Percentiles rank a stretch among this genome's conserved stretches.
Evolutionary conservation across 2,888 invertebrate species (phyloP).

Genomic region (Amblyteles armatorius): DNA sequence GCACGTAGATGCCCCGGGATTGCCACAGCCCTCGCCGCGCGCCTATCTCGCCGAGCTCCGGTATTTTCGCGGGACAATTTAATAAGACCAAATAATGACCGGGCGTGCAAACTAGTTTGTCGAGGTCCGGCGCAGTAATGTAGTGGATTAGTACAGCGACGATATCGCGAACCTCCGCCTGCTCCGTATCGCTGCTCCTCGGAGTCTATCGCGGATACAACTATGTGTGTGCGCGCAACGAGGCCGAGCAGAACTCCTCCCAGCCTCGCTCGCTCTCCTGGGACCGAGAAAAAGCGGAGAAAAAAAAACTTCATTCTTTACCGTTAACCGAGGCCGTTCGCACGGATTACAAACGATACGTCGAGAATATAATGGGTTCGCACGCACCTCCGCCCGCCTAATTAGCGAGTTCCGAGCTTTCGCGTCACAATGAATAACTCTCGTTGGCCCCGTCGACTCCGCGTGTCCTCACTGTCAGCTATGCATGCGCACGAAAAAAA

Average conservation of each 20-base stretch:
- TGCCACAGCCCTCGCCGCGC: constrained; percentile 29
- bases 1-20: constrained; percentile 42
- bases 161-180: constrained; percentile 37
- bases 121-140: constrained; percentile 47
- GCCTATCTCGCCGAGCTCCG: constrained; percentile 40
- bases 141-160: constrained; percentile 57
- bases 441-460: constrained; percentile 6
- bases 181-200: not conserved
- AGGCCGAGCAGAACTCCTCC: constrained; percentile 36
- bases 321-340: constrained; percentile 67
- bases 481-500: not conserved
- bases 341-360: constrained; percentile 68
- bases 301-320: constrained; percentile 63
- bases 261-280: constrained; percentile 36
- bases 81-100: constrained; percentile 70
- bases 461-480: constrained; percentile 17
- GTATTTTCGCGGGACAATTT: constrained; percentile 70
- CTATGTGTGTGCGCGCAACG: not conserved
- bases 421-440: constrained; percentile 40
- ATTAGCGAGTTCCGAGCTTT: constrained; percentile 68
- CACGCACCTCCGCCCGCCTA: constrained; percentile 66
- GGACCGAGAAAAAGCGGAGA: constrained; percentile 16
- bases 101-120: constrained; percentile 67
- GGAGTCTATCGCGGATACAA: not conserved
- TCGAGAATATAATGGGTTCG: constrained; percentile 67